These are phyloP conservation scores for Lasius fuliginosus DNA, from an alignment of 2,888 invertebrate species.

Conservation along the genomic window DNA sequence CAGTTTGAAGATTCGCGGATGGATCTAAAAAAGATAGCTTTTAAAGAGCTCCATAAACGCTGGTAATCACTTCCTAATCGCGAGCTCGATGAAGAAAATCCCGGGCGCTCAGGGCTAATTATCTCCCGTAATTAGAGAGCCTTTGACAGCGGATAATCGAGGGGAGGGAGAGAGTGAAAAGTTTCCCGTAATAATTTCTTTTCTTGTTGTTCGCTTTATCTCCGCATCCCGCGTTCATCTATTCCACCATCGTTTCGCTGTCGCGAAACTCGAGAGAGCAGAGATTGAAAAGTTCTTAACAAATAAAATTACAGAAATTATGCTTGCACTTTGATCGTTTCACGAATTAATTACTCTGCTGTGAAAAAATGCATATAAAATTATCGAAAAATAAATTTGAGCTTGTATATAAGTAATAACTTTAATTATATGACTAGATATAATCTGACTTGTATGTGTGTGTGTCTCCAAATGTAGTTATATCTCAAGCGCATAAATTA, in stretches of 20 bases:
- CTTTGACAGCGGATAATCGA: conserved; percentile 69
- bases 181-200: conserved; percentile 66
- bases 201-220: conserved; percentile 31
- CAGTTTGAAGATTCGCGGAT: conserved; percentile 15
- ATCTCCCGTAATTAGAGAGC: conserved; percentile 70
- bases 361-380: conserved; percentile 32
- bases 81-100: conserved; percentile 55
- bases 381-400: conserved; percentile 1
- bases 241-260: neutral
- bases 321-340: conserved; percentile 8
- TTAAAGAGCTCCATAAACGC: conserved; percentile 63
- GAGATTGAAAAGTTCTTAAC: conserved; percentile 26
- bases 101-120: conserved; percentile 66
- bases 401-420: neutral
- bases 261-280: conserved; percentile 22
- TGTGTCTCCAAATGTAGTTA: neutral
- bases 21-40: conserved; percentile 69
- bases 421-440: neutral
- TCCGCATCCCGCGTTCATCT: conserved; percentile 2
- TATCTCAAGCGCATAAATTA: neutral
- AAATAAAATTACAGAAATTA: conserved; percentile 40
- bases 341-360: conserved; percentile 1
- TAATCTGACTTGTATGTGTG: neutral
- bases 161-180: conserved; percentile 49
- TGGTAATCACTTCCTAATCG: conserved; percentile 71